phyloP scores from a whole-genome alignment of 2,888 invertebrate species.

The Hanleya hanleyi region DNA sequence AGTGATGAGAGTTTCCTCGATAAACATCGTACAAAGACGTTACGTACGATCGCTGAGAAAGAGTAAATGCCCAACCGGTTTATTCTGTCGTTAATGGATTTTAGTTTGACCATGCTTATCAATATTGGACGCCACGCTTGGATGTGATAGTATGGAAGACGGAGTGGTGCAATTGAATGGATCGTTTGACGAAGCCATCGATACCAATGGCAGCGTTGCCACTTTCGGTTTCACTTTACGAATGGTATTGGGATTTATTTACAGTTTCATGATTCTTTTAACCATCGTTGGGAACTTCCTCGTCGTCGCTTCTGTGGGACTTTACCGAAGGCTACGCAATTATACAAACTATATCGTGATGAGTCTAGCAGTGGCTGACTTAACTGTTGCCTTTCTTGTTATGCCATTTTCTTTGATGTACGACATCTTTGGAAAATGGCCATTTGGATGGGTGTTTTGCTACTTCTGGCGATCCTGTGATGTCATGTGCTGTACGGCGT shows the following conservation, averaged over 20 bases:
- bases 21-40: too few species aligned
- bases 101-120: too few species aligned
- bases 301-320: constrained; percentile 62
- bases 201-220: too few species aligned
- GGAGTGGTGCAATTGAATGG: too few species aligned
- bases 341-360: constrained; percentile 66
- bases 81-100: too few species aligned
- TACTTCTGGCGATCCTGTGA: constrained; percentile 71
- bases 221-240: neutral
- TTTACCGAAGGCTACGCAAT: constrained; percentile 60
- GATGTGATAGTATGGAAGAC: too few species aligned
- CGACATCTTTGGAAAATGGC: constrained; percentile 58
- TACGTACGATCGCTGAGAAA: too few species aligned
- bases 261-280: constrained; percentile 37
- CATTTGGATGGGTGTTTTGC: constrained; percentile 64
- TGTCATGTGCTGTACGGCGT: constrained; percentile 71
- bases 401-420: constrained; percentile 68
- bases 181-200: too few species aligned
- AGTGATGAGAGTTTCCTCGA: too few species aligned
- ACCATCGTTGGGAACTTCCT: constrained; percentile 63
- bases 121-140: too few species aligned
- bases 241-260: constrained; percentile 15
- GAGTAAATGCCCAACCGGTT: too few species aligned
- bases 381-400: constrained; percentile 67
- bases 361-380: constrained; percentile 66